These are phyloP conservation scores for Periplaneta americana DNA, from an alignment of 1,140 invertebrate genomes.

Conservation along the genomic window DNA sequence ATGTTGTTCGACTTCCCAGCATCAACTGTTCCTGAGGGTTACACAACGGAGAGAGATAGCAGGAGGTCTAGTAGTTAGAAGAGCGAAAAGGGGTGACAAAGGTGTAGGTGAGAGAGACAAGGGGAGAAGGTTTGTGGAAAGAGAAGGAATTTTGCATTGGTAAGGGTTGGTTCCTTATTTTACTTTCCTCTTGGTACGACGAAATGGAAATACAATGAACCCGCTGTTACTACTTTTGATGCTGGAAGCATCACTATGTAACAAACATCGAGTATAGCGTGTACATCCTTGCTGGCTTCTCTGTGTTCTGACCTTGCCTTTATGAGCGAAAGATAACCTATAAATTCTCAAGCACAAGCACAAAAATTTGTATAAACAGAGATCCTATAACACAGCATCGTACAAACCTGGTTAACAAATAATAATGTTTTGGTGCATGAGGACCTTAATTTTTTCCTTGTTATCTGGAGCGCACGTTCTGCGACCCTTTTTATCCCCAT, in stretches of 20 bases:
- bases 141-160: background rate
- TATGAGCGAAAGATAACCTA: background rate
- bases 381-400: too few species aligned
- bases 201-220: background rate
- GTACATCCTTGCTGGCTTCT: background rate
- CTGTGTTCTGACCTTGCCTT: background rate
- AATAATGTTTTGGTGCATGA: too few species aligned
- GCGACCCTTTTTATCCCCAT: too few species aligned
- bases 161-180: background rate
- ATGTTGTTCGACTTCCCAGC: background rate
- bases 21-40: background rate
- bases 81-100: background rate
- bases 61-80: background rate
- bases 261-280: background rate
- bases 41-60: background rate
- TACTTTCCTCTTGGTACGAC: background rate
- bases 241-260: too few species aligned
- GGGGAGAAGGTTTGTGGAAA: background rate
- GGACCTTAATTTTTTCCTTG: too few species aligned
- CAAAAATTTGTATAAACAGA: too few species aligned
- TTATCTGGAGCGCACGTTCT: too few species aligned
- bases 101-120: background rate
- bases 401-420: too few species aligned
- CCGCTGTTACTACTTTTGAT: background rate
- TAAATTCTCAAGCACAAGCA: background rate